Conservation (phyloP, 2,797 vertebrate genomes). For the Schizopygopsis pylzovi region DNA sequence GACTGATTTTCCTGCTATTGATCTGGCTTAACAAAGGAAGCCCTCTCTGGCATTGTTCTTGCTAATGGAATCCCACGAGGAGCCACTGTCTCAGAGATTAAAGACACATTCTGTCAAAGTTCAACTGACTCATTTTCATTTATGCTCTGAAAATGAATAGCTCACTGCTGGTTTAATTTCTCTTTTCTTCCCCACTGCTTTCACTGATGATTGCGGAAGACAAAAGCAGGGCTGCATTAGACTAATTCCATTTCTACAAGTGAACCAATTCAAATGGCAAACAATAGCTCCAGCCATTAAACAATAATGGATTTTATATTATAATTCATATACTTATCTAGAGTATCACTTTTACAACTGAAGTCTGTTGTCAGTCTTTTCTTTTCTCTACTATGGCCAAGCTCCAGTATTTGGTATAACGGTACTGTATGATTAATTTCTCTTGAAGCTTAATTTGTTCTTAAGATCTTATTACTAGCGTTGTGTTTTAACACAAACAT, state of each 20-base stretch:
- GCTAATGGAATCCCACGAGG: slow-evolving; percentile 58
- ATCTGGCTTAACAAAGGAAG: slow-evolving; percentile 54
- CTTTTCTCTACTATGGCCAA: not conserved
- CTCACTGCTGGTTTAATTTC: slow-evolving; percentile 54
- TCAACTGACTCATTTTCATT: slow-evolving; percentile 63
- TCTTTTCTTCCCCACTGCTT: slow-evolving; percentile 55
- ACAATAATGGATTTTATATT: slow-evolving; percentile 4
- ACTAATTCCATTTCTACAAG: slow-evolving; percentile 68
- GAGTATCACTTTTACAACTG: not conserved
- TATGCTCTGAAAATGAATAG: slow-evolving; percentile 59
- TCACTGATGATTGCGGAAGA: slow-evolving; percentile 47
- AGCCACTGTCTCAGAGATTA: slow-evolving; percentile 44
- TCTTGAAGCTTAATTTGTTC: not conserved
- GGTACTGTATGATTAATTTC: not conserved
- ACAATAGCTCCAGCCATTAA: slow-evolving; percentile 55
- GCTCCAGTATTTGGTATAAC: not conserved
- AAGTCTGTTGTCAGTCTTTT: not conserved
- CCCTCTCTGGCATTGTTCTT: slow-evolving; percentile 47
- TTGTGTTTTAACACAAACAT: slow-evolving; percentile 10
- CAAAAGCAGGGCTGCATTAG: slow-evolving; percentile 69
- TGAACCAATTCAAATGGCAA: slow-evolving; percentile 68
- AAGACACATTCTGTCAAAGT: slow-evolving; percentile 60
- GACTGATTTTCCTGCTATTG: slow-evolving; percentile 39
- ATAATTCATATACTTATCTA: slow-evolving; percentile 32
- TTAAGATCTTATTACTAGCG: not conserved